Conservation (phyloP, 1,140 invertebrate species). For the Brachionus rubens region DNA sequence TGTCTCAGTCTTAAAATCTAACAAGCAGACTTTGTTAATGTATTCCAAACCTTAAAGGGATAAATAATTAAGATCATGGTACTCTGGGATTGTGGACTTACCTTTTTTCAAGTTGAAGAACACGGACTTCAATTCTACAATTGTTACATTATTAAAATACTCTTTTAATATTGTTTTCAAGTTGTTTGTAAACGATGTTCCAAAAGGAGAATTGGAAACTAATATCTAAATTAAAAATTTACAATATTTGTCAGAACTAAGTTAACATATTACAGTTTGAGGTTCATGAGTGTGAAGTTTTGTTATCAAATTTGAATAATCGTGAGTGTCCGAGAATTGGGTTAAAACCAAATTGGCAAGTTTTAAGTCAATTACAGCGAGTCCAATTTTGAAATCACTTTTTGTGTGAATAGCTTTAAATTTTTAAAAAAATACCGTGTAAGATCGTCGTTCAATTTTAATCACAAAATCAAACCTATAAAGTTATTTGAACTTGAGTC, state of each 20-base stretch:
- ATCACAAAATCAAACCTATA: too few relatives aligned
- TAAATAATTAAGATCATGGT: too few relatives aligned
- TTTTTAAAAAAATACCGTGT: too few relatives aligned
- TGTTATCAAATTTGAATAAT: background rate
- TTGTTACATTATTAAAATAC: background rate
- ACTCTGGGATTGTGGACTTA: too few relatives aligned
- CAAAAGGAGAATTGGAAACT: background rate
- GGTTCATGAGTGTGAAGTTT: conserved; percentile 4
- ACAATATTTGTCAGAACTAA: background rate
- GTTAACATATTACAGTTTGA: background rate
- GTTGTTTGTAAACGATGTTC: conserved; percentile 1
- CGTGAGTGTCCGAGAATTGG: background rate
- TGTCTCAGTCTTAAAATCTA: conserved; percentile 16
- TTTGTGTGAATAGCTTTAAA: conserved; percentile 9
- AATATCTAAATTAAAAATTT: background rate
- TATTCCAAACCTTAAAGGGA: conserved; percentile 14
- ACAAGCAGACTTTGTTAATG: background rate
- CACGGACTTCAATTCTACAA: conserved; percentile 2
- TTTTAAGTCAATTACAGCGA: conserved; percentile 9
- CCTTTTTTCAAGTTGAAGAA: conserved; percentile 24
- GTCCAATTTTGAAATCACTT: background rate
- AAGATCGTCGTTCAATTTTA: too few relatives aligned
- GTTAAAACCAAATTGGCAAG: background rate
- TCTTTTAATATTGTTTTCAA: background rate
- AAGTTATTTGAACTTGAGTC: too few relatives aligned